Base-by-base conservation (phyloP, 2,113 vertebrate genomes). In the Syrmaticus mikado region DNA sequence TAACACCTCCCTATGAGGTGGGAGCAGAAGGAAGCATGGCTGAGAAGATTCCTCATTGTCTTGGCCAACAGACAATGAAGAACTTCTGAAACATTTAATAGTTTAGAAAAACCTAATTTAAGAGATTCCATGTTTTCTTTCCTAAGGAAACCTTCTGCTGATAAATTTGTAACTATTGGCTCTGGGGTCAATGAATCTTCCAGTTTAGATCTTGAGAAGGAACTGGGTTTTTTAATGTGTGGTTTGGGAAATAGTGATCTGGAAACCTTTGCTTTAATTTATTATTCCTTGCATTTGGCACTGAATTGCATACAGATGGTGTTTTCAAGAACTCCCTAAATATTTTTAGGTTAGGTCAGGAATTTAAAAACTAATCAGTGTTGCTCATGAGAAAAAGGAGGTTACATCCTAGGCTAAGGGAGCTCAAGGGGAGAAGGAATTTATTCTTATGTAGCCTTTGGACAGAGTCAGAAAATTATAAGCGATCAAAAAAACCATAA, bases 261-360 rank as follows among this genome's bases (percentile, higher is more conserved):
- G 40, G 62, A 79, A 93, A 73, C 11, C 7, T 61, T 48, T 46
- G 28, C 10, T 82, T 79, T 84, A 61, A 94, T 92, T 88, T 94
- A 76, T 86, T 90, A 16, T 87, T 89, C 53, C 80, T 32, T 82
- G 43, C 13, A 41, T 36, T 86, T 96, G 74, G 80, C 74, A 72
- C 48, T 50, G 53, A 90, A 84, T 65, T 55, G 64, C 52, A 40
- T 65, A 72, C 18, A 57, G 46, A 57, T 82, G 40, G 78, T 79
- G 11, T 68, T 95, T 94, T 85, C 73, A 90, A 83, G 80, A 93
- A 88, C 86, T 95, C 73, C 90, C 77, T 88, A 93, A 83, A 67
- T 90, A 68, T 65, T 92, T 92, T 88, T 72, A 78, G 61, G 34
- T 38, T 75, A 72, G 62, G 78, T 72, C 34, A 92, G 62, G 93